These are phyloP conservation scores for Oryzias dopingdopingensis DNA, from an alignment of 2,797 vertebrate genomes.

Conservation along the genomic window DNA sequence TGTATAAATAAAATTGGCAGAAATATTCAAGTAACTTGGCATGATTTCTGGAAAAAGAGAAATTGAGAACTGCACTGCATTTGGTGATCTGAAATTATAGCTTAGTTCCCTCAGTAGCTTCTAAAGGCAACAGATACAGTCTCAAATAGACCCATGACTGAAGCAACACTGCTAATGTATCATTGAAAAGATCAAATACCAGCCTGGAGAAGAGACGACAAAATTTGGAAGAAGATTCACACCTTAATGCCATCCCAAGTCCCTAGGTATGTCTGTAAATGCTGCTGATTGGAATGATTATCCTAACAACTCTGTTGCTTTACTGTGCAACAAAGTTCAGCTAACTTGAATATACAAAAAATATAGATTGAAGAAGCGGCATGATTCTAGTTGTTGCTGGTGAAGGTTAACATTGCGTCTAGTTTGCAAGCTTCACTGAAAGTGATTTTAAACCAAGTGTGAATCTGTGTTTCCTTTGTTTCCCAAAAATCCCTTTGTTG, in stretches of 20 bases:
- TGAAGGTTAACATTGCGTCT: too few species aligned
- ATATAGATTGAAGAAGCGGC: slow-evolving; percentile 29
- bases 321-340: slow-evolving; percentile 22
- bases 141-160: slow-evolving; percentile 56
- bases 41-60: too few species aligned
- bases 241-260: slow-evolving; percentile 23
- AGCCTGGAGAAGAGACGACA: slow-evolving; percentile 36
- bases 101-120: slow-evolving; percentile 35
- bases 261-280: slow-evolving; percentile 27
- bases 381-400: slow-evolving; percentile 29
- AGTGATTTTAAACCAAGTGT: too few species aligned
- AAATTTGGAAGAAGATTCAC: slow-evolving; percentile 37
- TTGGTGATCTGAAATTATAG: too few species aligned
- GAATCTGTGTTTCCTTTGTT: too few species aligned
- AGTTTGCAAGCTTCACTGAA: too few species aligned
- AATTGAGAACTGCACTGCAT: too few species aligned
- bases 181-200: slow-evolving; percentile 53
- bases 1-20: too few species aligned
- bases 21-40: too few species aligned
- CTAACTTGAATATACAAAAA: slow-evolving; percentile 31
- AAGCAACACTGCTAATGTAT: slow-evolving; percentile 62
- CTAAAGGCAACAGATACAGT: slow-evolving; percentile 49
- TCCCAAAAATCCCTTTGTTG: too few species aligned
- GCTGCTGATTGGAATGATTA: slow-evolving; percentile 40
- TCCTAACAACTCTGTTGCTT: slow-evolving; percentile 28